Evolutionary conservation across 1,140 invertebrate species (phyloP).

Genomic region (Hydropsyche tenuis): DNA sequence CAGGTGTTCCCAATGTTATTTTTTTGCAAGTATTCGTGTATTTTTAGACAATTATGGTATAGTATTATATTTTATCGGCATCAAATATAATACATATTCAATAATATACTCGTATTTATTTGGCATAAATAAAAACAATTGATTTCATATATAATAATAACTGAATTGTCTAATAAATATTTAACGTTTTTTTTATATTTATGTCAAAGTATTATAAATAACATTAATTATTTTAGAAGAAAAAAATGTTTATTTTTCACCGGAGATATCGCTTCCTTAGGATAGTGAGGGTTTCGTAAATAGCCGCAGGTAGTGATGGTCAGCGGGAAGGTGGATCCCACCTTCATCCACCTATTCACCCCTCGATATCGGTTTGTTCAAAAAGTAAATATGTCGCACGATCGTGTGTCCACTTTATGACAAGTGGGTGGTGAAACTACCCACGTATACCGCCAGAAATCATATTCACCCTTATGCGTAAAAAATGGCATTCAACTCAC

Average conservation of each 20-base stretch:
- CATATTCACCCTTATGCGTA: too few species aligned
- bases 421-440: constrained; percentile 24
- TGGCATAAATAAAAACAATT: too few species aligned
- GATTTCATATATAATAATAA: too few species aligned
- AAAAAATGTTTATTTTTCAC: constrained; percentile 21
- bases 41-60: background rate
- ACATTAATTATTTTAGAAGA: too few species aligned
- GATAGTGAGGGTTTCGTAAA: constrained; percentile 1
- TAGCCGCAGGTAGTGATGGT: constrained; percentile 26
- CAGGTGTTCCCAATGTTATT: constrained; percentile 16
- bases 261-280: background rate
- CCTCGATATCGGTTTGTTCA: constrained; percentile 12
- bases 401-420: constrained; percentile 41
- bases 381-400: constrained; percentile 42
- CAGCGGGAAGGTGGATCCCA: constrained; percentile 15
- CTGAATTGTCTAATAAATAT: too few species aligned
- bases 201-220: too few species aligned
- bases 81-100: too few species aligned
- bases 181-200: too few species aligned
- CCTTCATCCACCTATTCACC: constrained; percentile 24
- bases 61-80: too few species aligned
- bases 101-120: too few species aligned
- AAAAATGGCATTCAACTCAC: too few species aligned
- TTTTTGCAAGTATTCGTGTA: background rate
- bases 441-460: background rate